Evolutionary conservation across 2,113 vertebrate genomes (phyloP).

Genomic region (Vombatus ursinus): DNA sequence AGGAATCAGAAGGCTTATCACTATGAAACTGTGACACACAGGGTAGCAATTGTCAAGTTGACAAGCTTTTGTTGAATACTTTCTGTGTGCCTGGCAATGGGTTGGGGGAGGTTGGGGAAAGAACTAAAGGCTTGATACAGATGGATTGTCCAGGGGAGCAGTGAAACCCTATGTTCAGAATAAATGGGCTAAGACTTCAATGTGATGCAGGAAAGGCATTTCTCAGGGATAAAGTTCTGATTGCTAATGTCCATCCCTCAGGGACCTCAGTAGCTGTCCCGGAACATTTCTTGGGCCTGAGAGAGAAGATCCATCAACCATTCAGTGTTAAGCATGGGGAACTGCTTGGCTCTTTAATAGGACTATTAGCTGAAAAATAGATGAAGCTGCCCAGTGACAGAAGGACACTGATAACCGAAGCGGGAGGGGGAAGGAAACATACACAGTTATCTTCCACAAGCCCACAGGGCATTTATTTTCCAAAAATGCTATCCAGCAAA

Average conservation of each 20-base stretch:
- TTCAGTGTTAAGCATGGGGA: background rate
- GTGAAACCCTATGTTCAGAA: background rate
- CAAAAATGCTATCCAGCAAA: background rate
- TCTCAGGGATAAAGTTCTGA: background rate
- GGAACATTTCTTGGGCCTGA: constrained; percentile 35
- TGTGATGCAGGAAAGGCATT: background rate
- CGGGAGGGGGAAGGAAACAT: background rate
- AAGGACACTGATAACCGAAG: constrained; percentile 33
- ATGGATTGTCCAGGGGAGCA: background rate
- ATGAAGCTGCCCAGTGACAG: constrained; percentile 1
- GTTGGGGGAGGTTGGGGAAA: too few species aligned
- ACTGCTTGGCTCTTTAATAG: constrained; percentile 31
- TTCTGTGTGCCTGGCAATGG: background rate
- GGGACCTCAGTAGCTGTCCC: constrained; percentile 49
- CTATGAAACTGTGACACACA: background rate
- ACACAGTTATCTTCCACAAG: background rate
- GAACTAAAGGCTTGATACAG: background rate
- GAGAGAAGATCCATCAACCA: constrained; percentile 38
- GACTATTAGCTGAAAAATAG: constrained; percentile 45
- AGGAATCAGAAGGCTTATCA: background rate
- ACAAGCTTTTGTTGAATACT: background rate
- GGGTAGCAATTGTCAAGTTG: background rate
- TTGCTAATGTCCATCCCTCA: background rate
- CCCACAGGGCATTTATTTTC: background rate
- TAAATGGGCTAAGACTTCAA: accelerated